These are phyloP conservation scores for Hirtodrosophila histrioides DNA, from an alignment of 2,888 invertebrate species.

Conservation along the genomic window DNA sequence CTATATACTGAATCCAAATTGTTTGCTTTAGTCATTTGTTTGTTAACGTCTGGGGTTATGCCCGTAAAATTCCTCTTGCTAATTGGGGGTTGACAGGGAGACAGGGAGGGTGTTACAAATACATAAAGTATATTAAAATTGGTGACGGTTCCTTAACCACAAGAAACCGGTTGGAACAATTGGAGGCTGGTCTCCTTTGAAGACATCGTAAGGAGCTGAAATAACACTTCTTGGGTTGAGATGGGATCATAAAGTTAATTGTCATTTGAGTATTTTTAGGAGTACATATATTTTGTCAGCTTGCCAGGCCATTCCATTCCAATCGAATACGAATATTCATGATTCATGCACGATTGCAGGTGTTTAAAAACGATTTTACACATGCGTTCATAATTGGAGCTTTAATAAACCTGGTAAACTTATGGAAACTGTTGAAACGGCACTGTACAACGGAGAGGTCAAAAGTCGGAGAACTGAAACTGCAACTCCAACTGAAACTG, in stretches of 20 bases:
- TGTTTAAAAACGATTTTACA: neutral
- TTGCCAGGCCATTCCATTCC: neutral
- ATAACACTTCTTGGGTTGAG: conserved; percentile 1
- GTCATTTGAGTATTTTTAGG: conserved; percentile 2
- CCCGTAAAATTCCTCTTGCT: neutral
- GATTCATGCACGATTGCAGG: conserved; percentile 6
- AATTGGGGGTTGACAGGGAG: neutral
- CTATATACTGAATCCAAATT: too few relatives aligned
- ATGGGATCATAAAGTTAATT: conserved; percentile 3
- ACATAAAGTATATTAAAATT: neutral
- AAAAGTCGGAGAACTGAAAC: too few relatives aligned
- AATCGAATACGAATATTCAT: neutral
- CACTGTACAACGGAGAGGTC: too few relatives aligned
- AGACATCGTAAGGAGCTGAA: neutral
- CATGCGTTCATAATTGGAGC: too few relatives aligned
- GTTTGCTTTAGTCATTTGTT: conserved; percentile 1
- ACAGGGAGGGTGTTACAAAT: too few relatives aligned
- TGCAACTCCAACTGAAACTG: too few relatives aligned
- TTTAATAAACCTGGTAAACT: too few relatives aligned
- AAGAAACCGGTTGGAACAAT: too few relatives aligned
- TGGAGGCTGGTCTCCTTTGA: too few relatives aligned
- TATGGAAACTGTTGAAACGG: too few relatives aligned
- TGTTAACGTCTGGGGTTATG: conserved; percentile 2
- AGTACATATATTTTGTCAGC: neutral
- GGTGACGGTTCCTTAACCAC: conserved; percentile 4